Evolutionary conservation across 2,797 vertebrate species (phyloP).

Genomic region (Megalops cyprinoides): DNA sequence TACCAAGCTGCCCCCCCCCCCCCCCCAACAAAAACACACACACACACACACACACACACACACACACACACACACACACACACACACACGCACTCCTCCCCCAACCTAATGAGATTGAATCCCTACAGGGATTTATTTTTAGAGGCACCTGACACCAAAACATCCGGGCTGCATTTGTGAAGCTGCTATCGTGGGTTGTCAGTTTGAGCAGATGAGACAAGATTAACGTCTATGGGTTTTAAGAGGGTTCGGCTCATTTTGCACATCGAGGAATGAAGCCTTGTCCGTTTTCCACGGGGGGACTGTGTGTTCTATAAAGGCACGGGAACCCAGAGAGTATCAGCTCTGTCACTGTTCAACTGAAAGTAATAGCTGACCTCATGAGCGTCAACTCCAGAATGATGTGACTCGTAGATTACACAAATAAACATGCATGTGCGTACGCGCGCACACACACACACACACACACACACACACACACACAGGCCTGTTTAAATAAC

Average conservation of each 20-base stretch:
- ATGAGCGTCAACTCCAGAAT: not conserved
- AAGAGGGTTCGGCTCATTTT: not conserved
- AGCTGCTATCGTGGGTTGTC: constrained; percentile 29
- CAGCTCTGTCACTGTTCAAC: not conserved
- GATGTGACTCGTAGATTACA: not conserved
- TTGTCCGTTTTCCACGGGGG: not conserved
- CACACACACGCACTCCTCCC: constrained; percentile 1
- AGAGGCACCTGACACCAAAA: constrained; percentile 42
- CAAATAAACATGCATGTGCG: too few relatives aligned
- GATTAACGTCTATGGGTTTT: constrained; percentile 27
- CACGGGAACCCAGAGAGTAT: not conserved
- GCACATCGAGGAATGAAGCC: not conserved
- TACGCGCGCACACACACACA: too few relatives aligned
- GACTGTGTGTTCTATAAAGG: not conserved
- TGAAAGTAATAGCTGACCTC: not conserved
- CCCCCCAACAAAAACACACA: not conserved
- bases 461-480: too few relatives aligned
- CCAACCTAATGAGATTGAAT: constrained; percentile 39
- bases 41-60: not conserved
- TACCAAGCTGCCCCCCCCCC: not conserved
- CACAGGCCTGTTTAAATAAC: not conserved
- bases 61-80: not conserved
- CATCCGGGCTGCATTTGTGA: constrained; percentile 39
- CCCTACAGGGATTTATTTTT: constrained; percentile 45
- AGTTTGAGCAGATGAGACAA: constrained; percentile 34